Evolutionary conservation across 2,888 invertebrate genomes (phyloP).

Genomic region (Drosophila paramelanica): DNA sequence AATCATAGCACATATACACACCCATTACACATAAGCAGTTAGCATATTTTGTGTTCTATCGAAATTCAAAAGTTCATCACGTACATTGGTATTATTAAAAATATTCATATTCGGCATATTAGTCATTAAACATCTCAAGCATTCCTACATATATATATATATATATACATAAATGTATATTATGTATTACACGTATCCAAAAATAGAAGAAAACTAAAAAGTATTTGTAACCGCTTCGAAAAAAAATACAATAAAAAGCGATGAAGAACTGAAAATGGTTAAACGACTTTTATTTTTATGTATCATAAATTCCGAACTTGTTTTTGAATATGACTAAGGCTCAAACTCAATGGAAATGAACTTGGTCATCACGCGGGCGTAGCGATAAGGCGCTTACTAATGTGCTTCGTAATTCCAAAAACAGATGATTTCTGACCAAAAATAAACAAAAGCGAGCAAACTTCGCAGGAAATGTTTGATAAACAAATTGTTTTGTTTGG

Average conservation of each 20-base stretch:
- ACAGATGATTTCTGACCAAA: conserved; percentile 24
- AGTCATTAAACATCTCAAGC: conserved; percentile 22
- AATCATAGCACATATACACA: conserved; percentile 24
- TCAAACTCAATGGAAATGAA: neutral
- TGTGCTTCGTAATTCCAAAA: conserved; percentile 6
- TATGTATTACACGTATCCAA: conserved; percentile 51
- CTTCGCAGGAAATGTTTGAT: conserved; percentile 59
- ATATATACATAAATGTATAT: conserved; percentile 24
- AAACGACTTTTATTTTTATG: neutral
- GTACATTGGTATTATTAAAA: conserved; percentile 59
- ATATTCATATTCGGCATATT: conserved; percentile 63
- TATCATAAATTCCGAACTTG: conserved; percentile 1
- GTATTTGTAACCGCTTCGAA: conserved; percentile 66
- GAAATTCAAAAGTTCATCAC: conserved; percentile 61
- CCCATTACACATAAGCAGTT: conserved; percentile 49
- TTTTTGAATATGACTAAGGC: conserved; percentile 34
- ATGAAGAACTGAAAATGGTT: conserved; percentile 63
- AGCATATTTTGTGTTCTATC: conserved; percentile 62
- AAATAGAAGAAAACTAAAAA: conserved; percentile 38
- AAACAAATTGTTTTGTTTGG: conserved; percentile 25
- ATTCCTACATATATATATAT: conserved; percentile 38
- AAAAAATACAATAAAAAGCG: conserved; percentile 56
- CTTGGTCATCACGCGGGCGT: conserved; percentile 23
- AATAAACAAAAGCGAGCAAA: conserved; percentile 13
- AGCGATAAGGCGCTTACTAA: conserved; percentile 47